phyloP scores from a whole-genome alignment of 2,113 vertebrate genomes.

The Atrichornis clamosus region DNA sequence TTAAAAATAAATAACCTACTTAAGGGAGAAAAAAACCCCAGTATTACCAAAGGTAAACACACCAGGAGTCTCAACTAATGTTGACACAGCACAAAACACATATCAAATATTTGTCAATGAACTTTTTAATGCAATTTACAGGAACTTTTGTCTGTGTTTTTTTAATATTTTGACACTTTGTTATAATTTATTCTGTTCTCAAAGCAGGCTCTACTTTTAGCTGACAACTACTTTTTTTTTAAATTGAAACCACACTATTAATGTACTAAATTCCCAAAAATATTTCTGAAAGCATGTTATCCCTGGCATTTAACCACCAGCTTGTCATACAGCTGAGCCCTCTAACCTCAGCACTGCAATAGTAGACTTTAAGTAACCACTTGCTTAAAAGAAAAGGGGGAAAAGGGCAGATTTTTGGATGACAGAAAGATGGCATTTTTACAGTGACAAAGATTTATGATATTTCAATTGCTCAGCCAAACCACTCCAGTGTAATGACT shows the following conservation, averaged over 20 bases:
- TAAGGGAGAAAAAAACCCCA: background rate
- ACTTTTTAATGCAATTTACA: slow-evolving; percentile 11
- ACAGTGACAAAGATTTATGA: background rate
- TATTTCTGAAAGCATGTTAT: background rate
- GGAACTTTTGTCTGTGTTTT: background rate
- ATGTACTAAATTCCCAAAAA: background rate
- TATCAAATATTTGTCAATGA: slow-evolving; percentile 29
- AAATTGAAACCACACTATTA: background rate
- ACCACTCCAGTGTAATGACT: background rate
- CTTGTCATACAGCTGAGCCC: background rate
- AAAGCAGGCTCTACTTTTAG: background rate
- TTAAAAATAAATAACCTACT: slow-evolving; percentile 46
- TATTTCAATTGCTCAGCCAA: background rate
- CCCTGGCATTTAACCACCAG: background rate
- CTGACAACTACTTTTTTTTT: background rate
- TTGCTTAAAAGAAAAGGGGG: background rate
- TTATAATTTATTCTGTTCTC: background rate
- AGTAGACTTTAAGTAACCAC: background rate
- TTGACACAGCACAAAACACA: slow-evolving; percentile 36
- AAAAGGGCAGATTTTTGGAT: background rate
- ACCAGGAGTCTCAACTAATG: background rate
- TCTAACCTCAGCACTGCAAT: background rate
- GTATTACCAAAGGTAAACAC: slow-evolving; percentile 30
- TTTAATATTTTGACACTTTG: background rate
- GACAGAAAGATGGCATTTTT: background rate